Evolutionary conservation across 1,140 invertebrate species (phyloP).

Genomic region (Eulimnadia texana): DNA sequence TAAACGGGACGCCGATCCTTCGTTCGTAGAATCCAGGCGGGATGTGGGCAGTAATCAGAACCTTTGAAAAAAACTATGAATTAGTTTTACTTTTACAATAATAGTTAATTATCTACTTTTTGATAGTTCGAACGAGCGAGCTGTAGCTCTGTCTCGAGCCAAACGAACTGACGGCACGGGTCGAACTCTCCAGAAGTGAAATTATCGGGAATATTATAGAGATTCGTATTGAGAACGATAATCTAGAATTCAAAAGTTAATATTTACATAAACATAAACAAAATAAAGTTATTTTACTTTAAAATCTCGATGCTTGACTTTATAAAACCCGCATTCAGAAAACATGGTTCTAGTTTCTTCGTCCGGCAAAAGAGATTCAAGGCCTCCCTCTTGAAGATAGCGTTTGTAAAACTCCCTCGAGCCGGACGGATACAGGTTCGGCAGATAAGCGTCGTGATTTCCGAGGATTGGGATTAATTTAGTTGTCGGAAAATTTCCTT

Average conservation of each 20-base stretch:
- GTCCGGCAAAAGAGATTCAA: conserved; percentile 22
- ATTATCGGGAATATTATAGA: conserved; percentile 25
- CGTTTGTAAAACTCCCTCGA: conserved; percentile 24
- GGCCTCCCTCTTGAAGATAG: conserved; percentile 25
- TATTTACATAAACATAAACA: not conserved
- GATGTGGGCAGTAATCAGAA: conserved; percentile 76
- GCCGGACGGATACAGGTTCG: conserved; percentile 21
- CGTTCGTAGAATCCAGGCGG: conserved; percentile 73
- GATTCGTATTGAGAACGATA: conserved; percentile 29
- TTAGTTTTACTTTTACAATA: not conserved
- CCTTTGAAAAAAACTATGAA: conserved; percentile 39
- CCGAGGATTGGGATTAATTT: conserved; percentile 30
- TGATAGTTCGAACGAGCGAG: conserved; percentile 14
- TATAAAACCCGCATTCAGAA: conserved; percentile 16
- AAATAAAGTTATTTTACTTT: no score
- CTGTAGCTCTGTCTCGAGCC: conserved; percentile 25
- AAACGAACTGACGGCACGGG: conserved; percentile 26
- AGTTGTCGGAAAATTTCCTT: conserved; percentile 24
- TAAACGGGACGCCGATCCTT: conserved; percentile 45
- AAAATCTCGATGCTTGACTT: no score
- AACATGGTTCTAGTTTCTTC: conserved; percentile 18
- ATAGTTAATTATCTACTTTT: not conserved
- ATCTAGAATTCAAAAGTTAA: conserved; percentile 17
- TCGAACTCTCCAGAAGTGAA: conserved; percentile 16
- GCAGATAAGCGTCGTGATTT: conserved; percentile 31